Percentiles rank a stretch among this genome's conserved stretches.
Conservation (phyloP, 2,888 invertebrate genomes). For the Brachyopa scutellaris region DNA sequence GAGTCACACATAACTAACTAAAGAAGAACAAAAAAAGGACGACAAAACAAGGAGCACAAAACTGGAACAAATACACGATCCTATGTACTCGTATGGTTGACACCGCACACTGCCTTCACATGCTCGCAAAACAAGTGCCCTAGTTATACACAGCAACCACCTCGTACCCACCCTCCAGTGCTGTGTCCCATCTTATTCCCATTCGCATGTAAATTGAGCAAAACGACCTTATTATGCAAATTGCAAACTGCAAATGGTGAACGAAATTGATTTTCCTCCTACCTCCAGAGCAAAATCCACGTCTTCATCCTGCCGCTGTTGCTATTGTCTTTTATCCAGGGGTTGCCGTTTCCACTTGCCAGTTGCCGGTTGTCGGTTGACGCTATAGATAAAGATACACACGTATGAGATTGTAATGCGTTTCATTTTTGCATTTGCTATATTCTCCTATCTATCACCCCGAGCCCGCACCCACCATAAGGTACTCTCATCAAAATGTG, state of each 20-base stretch:
- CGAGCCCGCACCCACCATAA: background rate
- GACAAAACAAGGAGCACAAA: constrained; percentile 26
- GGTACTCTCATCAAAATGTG: constrained; percentile 47
- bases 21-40: constrained; percentile 8
- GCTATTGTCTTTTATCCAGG: constrained; percentile 39
- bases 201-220: constrained; percentile 82
- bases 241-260: constrained; percentile 82
- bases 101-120: constrained; percentile 2
- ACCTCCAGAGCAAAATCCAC: background rate
- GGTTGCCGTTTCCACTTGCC: background rate
- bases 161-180: background rate
- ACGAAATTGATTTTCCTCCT: constrained; percentile 81
- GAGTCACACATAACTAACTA: constrained; percentile 37
- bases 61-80: constrained; percentile 32
- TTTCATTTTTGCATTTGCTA: constrained; percentile 48
- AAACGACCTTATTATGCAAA: constrained; percentile 82
- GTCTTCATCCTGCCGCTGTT: constrained; percentile 9
- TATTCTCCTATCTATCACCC: background rate
- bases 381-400: constrained; percentile 37
- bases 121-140: background rate
- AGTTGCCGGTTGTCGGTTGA: constrained; percentile 29
- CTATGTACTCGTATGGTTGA: constrained; percentile 24
- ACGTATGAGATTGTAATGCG: constrained; percentile 65
- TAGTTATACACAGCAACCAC: constrained; percentile 18
- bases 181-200: constrained; percentile 67